Evolutionary conservation across 2,888 invertebrate genomes (phyloP).

Genomic region (Pristionchus mayeri): DNA sequence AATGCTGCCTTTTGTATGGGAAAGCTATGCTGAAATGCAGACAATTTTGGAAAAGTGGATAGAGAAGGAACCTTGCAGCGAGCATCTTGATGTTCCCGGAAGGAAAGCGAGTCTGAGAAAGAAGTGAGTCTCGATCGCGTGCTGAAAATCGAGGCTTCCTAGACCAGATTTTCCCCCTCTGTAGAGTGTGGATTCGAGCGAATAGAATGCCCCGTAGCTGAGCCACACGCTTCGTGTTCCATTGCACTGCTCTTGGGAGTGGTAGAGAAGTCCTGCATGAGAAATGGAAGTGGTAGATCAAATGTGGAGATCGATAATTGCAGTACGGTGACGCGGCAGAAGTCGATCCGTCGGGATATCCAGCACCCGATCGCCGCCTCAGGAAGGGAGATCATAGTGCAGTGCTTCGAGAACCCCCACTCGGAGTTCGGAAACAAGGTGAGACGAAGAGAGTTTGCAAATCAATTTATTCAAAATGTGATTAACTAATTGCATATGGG

Average conservation of each 20-base stretch:
- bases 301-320: background rate
- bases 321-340: slow-evolving; percentile 53
- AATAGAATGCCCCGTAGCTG: too few relatives aligned
- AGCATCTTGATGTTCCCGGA: background rate
- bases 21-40: background rate
- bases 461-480: too few relatives aligned
- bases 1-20: background rate
- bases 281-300: background rate
- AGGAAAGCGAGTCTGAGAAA: background rate
- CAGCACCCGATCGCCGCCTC: slow-evolving; percentile 61
- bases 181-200: too few relatives aligned
- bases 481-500: too few relatives aligned
- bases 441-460: background rate
- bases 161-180: too few relatives aligned
- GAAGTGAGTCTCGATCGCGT: too few relatives aligned
- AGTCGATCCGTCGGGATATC: slow-evolving; percentile 61
- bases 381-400: slow-evolving; percentile 67
- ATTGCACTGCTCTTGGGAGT: too few relatives aligned
- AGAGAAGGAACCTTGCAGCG: background rate
- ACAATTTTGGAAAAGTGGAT: background rate
- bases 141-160: too few relatives aligned
- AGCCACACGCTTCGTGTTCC: too few relatives aligned
- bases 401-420: slow-evolving; percentile 74
- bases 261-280: too few relatives aligned
- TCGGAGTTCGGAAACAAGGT: slow-evolving; percentile 71